Conservation (phyloP, 2,113 vertebrate species). For the Asarcornis scutulata region DNA sequence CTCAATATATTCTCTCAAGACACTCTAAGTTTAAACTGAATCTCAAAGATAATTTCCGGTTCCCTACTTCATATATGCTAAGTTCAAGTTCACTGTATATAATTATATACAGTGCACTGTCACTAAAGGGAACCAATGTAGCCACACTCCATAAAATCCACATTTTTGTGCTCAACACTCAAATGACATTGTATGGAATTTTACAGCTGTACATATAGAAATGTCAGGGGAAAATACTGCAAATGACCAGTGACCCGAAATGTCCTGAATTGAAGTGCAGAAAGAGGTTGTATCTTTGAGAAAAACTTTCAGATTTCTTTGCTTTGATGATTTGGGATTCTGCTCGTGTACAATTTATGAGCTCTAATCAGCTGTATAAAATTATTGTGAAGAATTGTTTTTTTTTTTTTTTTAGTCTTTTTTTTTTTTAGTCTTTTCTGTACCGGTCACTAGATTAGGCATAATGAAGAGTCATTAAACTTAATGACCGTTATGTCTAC, state of each 20-base stretch:
- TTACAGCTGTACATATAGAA: background rate
- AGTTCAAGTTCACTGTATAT: conserved; percentile 34
- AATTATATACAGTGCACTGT: background rate
- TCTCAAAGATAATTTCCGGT: conserved; percentile 52
- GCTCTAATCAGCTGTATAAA: background rate
- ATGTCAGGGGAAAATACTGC: background rate
- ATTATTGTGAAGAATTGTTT: background rate
- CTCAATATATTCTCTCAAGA: conserved; percentile 15
- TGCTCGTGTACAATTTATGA: background rate
- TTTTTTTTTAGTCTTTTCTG: background rate
- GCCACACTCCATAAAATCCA: background rate
- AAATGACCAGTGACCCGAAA: background rate
- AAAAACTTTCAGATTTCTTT: background rate
- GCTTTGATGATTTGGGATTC: background rate
- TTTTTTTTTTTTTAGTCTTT: background rate
- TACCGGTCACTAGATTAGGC: background rate
- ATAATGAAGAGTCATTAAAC: conserved; percentile 10
- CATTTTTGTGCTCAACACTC: background rate
- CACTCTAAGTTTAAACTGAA: background rate
- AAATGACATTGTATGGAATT: background rate
- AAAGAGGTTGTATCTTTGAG: background rate
- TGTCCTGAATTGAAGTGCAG: background rate
- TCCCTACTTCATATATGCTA: conserved; percentile 2
- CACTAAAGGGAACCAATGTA: background rate
- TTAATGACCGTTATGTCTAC: background rate